Percentiles rank a stretch among this genome's conserved stretches.
Conservation (phyloP, 2,888 invertebrate species). For the Drosophila suboccidentalis region DNA sequence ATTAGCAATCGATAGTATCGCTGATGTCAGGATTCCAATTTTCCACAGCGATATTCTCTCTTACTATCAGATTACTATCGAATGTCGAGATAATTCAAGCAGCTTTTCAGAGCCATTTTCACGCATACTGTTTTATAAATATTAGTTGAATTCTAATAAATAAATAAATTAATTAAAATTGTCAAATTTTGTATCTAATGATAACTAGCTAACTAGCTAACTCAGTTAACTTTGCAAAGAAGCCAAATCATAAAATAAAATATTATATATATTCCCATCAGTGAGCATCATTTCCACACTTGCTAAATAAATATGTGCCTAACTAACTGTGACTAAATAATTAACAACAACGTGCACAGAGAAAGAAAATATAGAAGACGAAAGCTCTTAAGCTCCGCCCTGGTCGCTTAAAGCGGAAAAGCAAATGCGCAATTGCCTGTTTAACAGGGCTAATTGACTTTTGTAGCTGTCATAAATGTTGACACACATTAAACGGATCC, state of each 20-base stretch:
- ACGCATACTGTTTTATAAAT: no score
- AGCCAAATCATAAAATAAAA: no score
- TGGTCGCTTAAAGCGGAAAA: slow-evolving; percentile 9
- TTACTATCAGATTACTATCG: no score
- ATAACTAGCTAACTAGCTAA: no score
- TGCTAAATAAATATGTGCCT: slow-evolving; percentile 6
- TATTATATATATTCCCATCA: neutral
- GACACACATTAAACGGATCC: slow-evolving; percentile 54
- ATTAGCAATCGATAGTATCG: neutral
- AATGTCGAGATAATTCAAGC: no score
- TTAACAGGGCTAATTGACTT: slow-evolving; percentile 64
- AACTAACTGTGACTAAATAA: slow-evolving; percentile 60
- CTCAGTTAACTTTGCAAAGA: no score
- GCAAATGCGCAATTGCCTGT: slow-evolving; percentile 16
- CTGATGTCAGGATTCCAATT: neutral
- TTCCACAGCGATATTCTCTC: no score
- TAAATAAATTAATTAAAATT: no score
- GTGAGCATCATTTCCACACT: neutral
- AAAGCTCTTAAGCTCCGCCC: neutral
- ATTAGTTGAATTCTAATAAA: no score
- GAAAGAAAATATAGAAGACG: neutral
- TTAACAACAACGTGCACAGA: slow-evolving; percentile 35
- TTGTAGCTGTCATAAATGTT: slow-evolving; percentile 67
- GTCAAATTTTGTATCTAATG: no score
- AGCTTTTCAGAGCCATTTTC: no score